Percentiles rank a stretch among this genome's conserved stretches.
These are phyloP conservation scores for Trachymyrmex cornetzi DNA, from an alignment of 1,140 invertebrate genomes.

Conservation along the genomic window DNA sequence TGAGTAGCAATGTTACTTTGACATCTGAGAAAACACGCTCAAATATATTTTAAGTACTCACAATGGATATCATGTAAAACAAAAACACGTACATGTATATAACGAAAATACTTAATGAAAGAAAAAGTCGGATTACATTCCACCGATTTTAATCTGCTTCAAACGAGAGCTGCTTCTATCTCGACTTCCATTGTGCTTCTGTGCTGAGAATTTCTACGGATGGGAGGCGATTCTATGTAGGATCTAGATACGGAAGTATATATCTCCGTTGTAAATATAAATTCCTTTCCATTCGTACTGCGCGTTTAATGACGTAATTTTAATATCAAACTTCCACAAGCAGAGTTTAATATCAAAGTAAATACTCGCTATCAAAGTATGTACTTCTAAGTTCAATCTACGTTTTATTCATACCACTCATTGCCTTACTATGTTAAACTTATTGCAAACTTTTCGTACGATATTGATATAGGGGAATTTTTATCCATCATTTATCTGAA, in stretches of 20 bases:
- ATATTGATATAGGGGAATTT: neutral
- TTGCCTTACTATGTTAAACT: conserved; percentile 3
- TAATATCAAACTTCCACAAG: conserved; percentile 29
- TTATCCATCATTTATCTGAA: neutral
- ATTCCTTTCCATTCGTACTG: neutral
- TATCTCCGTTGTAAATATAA: conserved; percentile 1
- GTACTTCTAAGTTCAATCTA: conserved; percentile 22
- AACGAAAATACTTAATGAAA: neutral
- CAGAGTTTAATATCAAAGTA: conserved; percentile 49
- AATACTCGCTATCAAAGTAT: conserved; percentile 18
- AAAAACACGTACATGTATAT: neutral
- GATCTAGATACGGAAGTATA: neutral
- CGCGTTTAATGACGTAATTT: conserved; percentile 24
- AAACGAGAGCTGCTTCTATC: neutral
- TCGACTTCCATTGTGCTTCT: conserved; percentile 2
- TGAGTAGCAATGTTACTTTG: neutral
- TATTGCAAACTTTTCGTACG: neutral
- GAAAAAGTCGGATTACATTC: conserved; percentile 8
- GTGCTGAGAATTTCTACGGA: neutral
- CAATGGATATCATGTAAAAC: neutral
- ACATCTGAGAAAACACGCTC: neutral
- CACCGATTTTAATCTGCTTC: conserved; percentile 4
- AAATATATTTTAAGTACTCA: neutral
- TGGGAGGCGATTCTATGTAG: conserved; percentile 3
- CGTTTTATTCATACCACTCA: conserved; percentile 47